These are phyloP conservation scores for Neofelis nebulosa DNA, from an alignment of 2,113 vertebrate species.

Conservation along the genomic window DNA sequence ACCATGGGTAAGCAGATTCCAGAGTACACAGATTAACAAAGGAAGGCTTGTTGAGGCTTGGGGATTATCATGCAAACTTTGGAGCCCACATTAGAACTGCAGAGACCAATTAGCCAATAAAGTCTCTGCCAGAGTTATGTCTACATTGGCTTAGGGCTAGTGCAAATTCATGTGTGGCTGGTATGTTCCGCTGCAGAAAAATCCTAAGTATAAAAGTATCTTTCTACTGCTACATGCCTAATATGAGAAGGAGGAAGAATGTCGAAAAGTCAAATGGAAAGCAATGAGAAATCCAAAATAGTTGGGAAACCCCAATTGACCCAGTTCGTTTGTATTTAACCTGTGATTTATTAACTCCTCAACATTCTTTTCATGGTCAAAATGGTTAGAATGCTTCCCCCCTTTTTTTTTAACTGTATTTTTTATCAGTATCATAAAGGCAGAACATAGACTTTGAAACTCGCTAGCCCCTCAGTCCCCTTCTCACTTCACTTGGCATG, in stretches of 20 bases:
- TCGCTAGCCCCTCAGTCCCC: background rate
- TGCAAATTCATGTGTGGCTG: background rate
- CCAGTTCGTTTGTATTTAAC: background rate
- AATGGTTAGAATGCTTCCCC: background rate
- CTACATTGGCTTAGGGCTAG: background rate
- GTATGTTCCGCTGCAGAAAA: background rate
- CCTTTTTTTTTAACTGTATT: background rate
- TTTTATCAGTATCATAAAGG: background rate
- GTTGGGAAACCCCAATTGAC: background rate
- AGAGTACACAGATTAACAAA: background rate
- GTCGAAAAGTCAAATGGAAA: background rate
- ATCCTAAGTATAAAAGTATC: background rate
- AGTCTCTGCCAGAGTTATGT: background rate
- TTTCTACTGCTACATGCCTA: background rate
- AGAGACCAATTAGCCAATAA: background rate
- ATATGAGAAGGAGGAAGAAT: background rate
- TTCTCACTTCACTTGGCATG: background rate
- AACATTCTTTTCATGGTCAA: background rate
- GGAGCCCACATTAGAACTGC: background rate
- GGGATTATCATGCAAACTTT: background rate
- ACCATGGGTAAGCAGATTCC: background rate
- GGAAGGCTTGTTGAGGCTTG: conserved; percentile 22
- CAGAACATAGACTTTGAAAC: background rate
- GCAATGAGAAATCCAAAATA: background rate
- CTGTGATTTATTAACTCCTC: background rate